Conservation (phyloP, 2,113 vertebrate species). For the Azemiops feae region DNA sequence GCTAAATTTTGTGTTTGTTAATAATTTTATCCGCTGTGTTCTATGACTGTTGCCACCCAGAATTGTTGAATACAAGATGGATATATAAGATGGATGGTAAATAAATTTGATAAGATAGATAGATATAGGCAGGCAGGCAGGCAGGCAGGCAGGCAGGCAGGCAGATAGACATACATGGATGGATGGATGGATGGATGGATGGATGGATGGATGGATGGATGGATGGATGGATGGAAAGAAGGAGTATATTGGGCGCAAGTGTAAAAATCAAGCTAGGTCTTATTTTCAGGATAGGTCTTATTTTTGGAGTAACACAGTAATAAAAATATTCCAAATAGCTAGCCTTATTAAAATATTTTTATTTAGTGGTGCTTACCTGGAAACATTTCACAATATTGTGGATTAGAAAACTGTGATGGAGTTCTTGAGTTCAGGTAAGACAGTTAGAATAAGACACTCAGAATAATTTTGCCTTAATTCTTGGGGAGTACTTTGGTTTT, state of each 20-base stretch:
- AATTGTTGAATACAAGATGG: neutral
- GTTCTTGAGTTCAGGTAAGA: neutral
- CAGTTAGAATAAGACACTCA: neutral
- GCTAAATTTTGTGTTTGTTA: neutral
- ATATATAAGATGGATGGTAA: neutral
- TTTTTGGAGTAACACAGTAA: too few species aligned
- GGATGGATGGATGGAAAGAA: too few species aligned
- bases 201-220: neutral
- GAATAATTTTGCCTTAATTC: neutral
- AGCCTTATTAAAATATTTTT: neutral
- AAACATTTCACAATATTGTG: neutral
- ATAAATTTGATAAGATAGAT: neutral
- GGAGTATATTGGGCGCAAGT: too few species aligned
- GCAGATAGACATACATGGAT: rapidly evolving
- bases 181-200: neutral
- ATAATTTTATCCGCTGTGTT: neutral
- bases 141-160: too few species aligned
- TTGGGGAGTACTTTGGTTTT: neutral
- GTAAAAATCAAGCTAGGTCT: too few species aligned
- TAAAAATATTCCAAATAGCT: neutral
- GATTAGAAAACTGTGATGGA: neutral
- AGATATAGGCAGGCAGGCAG: neutral
- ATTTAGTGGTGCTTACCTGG: neutral
- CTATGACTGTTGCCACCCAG: neutral
- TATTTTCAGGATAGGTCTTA: too few species aligned